Conservation (phyloP, 2,113 vertebrate species). For the Micromys minutus region DNA sequence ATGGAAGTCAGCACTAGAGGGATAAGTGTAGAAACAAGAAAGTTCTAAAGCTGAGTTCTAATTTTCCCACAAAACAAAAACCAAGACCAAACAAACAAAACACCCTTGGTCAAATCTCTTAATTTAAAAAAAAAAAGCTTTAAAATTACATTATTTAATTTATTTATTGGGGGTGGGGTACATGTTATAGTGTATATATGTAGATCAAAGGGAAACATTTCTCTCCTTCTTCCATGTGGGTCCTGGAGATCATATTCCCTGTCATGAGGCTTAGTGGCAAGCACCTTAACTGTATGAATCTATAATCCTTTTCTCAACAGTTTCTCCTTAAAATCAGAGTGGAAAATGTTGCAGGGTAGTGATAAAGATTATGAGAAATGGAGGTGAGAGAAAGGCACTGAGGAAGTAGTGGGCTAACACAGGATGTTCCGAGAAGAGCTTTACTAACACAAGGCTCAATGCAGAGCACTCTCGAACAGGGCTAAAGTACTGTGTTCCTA, state of each 20-base stretch:
- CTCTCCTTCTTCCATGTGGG: not conserved
- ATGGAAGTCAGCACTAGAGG: not conserved
- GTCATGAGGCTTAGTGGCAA: not conserved
- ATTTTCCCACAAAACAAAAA: conserved; percentile 7
- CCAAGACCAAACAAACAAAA: not conserved
- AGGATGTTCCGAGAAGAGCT: not conserved
- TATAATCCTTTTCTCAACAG: not conserved
- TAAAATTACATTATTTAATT: not conserved
- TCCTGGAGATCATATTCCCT: not conserved
- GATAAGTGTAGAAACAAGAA: not conserved
- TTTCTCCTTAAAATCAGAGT: not conserved
- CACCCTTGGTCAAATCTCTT: not conserved
- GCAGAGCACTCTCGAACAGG: not conserved
- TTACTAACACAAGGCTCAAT: not conserved
- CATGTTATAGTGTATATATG: not conserved
- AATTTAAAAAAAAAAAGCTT: not conserved
- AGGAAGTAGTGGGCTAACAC: not conserved
- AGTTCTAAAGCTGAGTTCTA: not conserved
- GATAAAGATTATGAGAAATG: not conserved
- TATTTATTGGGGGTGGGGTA: not conserved
- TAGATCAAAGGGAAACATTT: not conserved
- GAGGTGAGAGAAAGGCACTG: not conserved
- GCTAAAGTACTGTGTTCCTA: not conserved
- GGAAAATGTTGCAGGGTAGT: not conserved
- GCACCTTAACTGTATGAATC: not conserved